Conservation (phyloP, 2,888 invertebrate genomes). For the Tuta absoluta region DNA sequence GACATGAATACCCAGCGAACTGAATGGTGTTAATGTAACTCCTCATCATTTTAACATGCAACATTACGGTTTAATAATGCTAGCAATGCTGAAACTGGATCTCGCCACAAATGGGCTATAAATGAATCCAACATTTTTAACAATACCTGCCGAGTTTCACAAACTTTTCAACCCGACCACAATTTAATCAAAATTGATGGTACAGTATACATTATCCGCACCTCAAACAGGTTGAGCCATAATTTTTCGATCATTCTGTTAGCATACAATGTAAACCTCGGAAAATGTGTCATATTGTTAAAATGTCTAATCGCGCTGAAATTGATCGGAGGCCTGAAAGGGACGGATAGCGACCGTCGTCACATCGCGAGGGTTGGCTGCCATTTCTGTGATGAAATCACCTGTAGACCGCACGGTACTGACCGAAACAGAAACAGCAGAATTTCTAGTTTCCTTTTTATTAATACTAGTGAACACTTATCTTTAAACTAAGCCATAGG, state of each 20-base stretch:
- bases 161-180: conserved; percentile 17
- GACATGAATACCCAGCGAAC: neutral
- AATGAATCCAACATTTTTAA: conserved; percentile 14
- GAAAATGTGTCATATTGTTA: conserved; percentile 26
- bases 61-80: neutral
- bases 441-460: neutral
- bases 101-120: conserved; percentile 13
- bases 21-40: neutral
- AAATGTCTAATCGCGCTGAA: conserved; percentile 22
- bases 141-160: neutral
- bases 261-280: neutral
- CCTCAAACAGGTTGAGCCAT: neutral
- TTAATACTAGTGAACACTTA: neutral
- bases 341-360: conserved; percentile 41
- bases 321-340: conserved; percentile 31
- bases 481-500: neutral
- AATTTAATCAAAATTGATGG: conserved; percentile 19
- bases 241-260: conserved; percentile 20
- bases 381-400: conserved; percentile 46
- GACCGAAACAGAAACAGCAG: neutral
- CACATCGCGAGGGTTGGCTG: conserved; percentile 42
- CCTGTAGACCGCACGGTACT: conserved; percentile 38
- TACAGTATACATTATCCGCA: conserved; percentile 11
- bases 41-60: neutral
- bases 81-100: neutral